Base-by-base conservation (phyloP, 2,888 invertebrate genomes). In the Criorhina ranunculi region DNA sequence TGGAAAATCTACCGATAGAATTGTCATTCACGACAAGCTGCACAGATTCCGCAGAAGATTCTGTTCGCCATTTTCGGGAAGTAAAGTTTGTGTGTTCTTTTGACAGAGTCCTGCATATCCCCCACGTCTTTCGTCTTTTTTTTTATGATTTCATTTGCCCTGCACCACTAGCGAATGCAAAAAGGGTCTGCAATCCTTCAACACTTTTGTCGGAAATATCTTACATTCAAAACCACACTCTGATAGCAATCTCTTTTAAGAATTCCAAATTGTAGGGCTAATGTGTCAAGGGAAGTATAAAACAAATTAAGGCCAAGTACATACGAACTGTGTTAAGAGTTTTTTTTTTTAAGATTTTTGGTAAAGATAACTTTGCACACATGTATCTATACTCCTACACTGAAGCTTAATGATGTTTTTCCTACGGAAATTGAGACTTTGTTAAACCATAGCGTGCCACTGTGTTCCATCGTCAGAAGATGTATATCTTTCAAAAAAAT, bases 341-440 rank as follows among this genome's bases (percentile, higher is more conserved):
- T 51, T 66, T 42, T n/a, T n/a, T n/a, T n/a, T n/a, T n/a, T n/a
- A n/a, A 15, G 67, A 55, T 67, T 67, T 67, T 19, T 15, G 51
- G 7, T 4, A 6, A n/a, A 7, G 44, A 69, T 55, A 57, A 69
- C 3, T 15, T 42, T 29, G 37, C 29, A 24, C 37, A 49, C 49
- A 24, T 37, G 44, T n/a, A n/a, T n/a, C n/a, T n/a, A n/a, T n/a
- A n/a, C n/a, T n/a, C 17, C 5, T 24, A 35, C 66, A 12, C 29
- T 12, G 3, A 40, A 66, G 15, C 7, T 15, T 29, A 35, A 60
- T 31, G 42, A 60, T 29, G 29, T 15, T 15, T 12, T 42, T 29
- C 31, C 15, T 9, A 15, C 12, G 17, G 6, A 29, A 40, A 15
- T 33, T 33, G 44, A 44, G 15, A 29, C 24, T 40, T 37, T 57